Evolutionary conservation across 2,888 invertebrate species (phyloP), one percentile per base, ranked within the genome.

Genomic region (Diaperis boleti): DNA sequence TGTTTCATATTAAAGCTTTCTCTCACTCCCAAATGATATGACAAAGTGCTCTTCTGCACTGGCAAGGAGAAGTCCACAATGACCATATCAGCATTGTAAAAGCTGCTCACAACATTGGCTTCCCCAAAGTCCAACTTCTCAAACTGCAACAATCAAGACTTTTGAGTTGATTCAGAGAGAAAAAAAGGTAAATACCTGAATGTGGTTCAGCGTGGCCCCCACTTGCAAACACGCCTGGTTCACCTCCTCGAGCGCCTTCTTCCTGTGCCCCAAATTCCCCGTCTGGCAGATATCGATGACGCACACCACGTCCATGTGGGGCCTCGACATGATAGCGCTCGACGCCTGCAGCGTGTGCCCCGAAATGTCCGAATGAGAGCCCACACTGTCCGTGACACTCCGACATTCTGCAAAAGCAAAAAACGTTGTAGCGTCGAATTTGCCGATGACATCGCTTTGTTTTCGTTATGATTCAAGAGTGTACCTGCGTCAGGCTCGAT

Each of bases 1-100:
- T 96, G 94, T 77, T 94, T 95, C 97, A 97, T 98, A 62, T 94
- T 94, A 83, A 97, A 96, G 79, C 96, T 97, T 82, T 99, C 98
- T 49, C 99, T 86, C 0, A 99, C 96, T 37, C 98, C 99, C 45
- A 99, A 87, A 79, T 98, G 98, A 83, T 99, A 99, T 73, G 95
- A 92, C 60, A 99, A 84, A 0, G 97, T 91, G 69, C 95, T 94
- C 80, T 97, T 96, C 82, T 99, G 98, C 17, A 92, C 83, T 73
- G 92, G 91, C 52, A 97, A 84, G 26, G 96, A 95, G 71, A 98
- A 86, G 82, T 99, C 99, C 37, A 98, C 95, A 33, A 99, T 87
- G 0, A 95, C 97, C 41, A 98, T 95, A 81, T 99, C 98, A 0
- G 99, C 98, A 87, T 97, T 97, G 83, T 98, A 98, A 83, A 99